Conservation (phyloP, 2,797 vertebrate species). For the Percopsis omiscomaycus region DNA sequence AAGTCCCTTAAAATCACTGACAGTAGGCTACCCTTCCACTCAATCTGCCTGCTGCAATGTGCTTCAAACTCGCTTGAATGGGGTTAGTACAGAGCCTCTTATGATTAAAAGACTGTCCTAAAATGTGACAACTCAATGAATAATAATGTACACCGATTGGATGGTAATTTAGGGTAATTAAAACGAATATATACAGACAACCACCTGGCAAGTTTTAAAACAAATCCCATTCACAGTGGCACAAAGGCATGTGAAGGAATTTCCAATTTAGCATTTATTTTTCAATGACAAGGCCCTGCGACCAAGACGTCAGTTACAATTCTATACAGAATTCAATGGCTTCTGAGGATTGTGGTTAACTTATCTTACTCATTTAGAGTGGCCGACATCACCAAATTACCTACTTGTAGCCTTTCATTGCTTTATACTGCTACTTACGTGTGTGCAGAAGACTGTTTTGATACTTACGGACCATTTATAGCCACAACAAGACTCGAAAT, state of each 20-base stretch:
- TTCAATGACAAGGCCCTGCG: not conserved
- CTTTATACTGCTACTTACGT: not conserved
- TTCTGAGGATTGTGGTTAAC: slow-evolving; percentile 45
- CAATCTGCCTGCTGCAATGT: slow-evolving; percentile 13
- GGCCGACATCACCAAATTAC: not conserved
- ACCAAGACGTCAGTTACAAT: not conserved
- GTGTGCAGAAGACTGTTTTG: no score
- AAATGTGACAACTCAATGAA: not conserved
- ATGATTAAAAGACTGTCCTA: not conserved
- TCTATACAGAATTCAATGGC: slow-evolving; percentile 43
- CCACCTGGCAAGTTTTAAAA: not conserved
- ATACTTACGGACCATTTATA: slow-evolving; percentile 26
- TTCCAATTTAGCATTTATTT: not conserved
- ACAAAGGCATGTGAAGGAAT: no score
- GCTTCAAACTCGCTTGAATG: slow-evolving; percentile 7
- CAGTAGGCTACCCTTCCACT: slow-evolving; percentile 29
- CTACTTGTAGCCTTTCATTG: not conserved
- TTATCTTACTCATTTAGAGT: slow-evolving; percentile 22
- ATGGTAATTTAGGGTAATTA: not conserved
- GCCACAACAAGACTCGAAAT: slow-evolving; percentile 47
- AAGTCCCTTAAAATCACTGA: slow-evolving; percentile 42
- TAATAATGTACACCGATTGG: no score
- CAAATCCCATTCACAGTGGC: not conserved
- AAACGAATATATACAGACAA: not conserved
- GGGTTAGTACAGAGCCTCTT: not conserved